Conservation (phyloP, 2,888 invertebrate species). For the Chaitophorus viminalis region DNA sequence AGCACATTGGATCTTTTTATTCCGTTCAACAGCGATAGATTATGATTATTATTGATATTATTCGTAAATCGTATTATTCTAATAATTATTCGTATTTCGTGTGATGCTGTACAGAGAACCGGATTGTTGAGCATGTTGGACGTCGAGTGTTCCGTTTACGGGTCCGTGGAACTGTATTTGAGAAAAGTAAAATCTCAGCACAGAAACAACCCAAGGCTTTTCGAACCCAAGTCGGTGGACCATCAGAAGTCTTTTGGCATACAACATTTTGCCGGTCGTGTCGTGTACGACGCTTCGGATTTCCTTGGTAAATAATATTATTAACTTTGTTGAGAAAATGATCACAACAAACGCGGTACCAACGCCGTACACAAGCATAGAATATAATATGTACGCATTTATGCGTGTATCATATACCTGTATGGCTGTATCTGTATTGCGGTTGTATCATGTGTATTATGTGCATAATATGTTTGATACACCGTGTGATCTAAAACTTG, state of each 20-base stretch:
- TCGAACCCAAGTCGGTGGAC: slow-evolving; percentile 82
- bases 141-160: slow-evolving; percentile 87
- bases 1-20: neutral
- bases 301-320: slow-evolving; percentile 74
- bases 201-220: slow-evolving; percentile 82
- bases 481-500: neutral
- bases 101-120: slow-evolving; percentile 73
- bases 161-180: slow-evolving; percentile 82
- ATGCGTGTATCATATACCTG: too few relatives aligned
- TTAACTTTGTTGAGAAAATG: too few relatives aligned
- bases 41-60: too few relatives aligned
- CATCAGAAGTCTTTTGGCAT: slow-evolving; percentile 83
- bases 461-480: neutral
- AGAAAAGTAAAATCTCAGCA: slow-evolving; percentile 84
- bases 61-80: too few relatives aligned
- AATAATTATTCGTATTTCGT: neutral
- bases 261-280: slow-evolving; percentile 88
- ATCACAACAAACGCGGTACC: too few relatives aligned
- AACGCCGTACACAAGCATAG: too few relatives aligned
- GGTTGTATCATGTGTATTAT: too few relatives aligned
- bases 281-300: slow-evolving; percentile 88
- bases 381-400: too few relatives aligned
- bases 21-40: too few relatives aligned
- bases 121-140: slow-evolving; percentile 92
- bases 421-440: too few relatives aligned